Percentiles rank a stretch among this genome's conserved stretches.
Evolutionary conservation across 2,113 vertebrate genomes (phyloP).

Genomic region (Phalacrocorax aristotelis): DNA sequence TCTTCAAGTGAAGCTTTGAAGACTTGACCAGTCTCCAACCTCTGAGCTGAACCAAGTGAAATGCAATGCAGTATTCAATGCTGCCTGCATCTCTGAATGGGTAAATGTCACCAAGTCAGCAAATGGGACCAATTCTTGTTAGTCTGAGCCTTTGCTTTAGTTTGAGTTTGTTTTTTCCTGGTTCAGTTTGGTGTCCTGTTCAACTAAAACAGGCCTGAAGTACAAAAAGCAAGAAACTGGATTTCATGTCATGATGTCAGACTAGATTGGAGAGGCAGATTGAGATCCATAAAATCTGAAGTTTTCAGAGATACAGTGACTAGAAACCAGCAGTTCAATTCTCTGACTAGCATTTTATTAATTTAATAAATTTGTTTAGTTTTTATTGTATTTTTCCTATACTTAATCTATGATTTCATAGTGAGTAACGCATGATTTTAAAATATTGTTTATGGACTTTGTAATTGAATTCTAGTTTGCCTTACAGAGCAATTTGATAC

Average conservation of each 20-base stretch:
- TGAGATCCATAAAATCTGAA: background rate
- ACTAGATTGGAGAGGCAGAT: background rate
- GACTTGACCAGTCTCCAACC: background rate
- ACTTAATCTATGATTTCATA: background rate
- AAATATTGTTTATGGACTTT: background rate
- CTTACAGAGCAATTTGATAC: background rate
- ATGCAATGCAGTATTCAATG: accelerated
- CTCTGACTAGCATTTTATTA: background rate
- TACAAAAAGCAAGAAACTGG: background rate
- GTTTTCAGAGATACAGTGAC: background rate
- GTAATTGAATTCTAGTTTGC: background rate
- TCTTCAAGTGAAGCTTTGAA: background rate
- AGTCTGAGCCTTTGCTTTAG: background rate
- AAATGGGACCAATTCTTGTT: background rate
- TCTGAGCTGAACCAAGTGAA: background rate
- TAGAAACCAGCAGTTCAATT: background rate
- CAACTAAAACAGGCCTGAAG: background rate
- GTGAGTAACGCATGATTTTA: background rate
- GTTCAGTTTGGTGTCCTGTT: background rate
- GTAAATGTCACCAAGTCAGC: background rate
- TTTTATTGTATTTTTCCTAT: background rate
- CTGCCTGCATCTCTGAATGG: background rate
- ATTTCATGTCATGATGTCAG: background rate
- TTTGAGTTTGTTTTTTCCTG: background rate
- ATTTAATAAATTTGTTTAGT: background rate